These are phyloP conservation scores for Macrobrachium nipponense DNA, from an alignment of 1,140 invertebrate genomes.

Conservation along the genomic window DNA sequence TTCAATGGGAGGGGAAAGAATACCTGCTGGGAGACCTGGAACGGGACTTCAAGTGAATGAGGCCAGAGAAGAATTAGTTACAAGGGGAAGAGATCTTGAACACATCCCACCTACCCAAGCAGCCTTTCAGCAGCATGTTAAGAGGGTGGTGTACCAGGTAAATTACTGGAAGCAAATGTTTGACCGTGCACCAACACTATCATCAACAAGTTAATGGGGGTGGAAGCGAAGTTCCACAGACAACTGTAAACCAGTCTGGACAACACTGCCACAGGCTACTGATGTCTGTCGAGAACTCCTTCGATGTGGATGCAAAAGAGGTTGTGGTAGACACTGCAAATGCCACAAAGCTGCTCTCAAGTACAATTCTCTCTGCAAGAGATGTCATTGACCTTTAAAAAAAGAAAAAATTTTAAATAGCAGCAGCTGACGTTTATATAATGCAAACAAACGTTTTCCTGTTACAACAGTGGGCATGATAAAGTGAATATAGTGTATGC, in stretches of 20 bases:
- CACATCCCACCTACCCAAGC: slow-evolving; percentile 13
- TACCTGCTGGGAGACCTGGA: too few relatives aligned
- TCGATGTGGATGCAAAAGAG: not conserved
- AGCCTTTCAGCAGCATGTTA: slow-evolving; percentile 32
- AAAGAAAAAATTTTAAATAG: not conserved
- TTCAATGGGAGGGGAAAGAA: too few relatives aligned
- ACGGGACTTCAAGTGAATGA: too few relatives aligned
- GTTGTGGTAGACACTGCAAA: slow-evolving; percentile 16
- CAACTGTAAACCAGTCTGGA: slow-evolving; percentile 20
- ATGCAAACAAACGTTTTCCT: too few relatives aligned
- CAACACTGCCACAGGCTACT: slow-evolving; percentile 23
- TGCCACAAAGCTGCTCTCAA: slow-evolving; percentile 24
- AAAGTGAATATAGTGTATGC: too few relatives aligned
- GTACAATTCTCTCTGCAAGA: slow-evolving; percentile 29
- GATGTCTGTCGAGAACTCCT: slow-evolving; percentile 29
- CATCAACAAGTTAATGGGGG: slow-evolving; percentile 8
- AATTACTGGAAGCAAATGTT: not conserved
- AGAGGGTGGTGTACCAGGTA: not conserved
- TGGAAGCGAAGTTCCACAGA: slow-evolving; percentile 14
- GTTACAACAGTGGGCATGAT: slow-evolving; percentile 1
- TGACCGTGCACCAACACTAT: too few relatives aligned
- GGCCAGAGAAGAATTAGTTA: not conserved
- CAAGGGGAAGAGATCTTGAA: slow-evolving; percentile 22
- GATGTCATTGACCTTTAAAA: slow-evolving; percentile 8
- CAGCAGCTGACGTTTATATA: not conserved